These are phyloP conservation scores for Brachyhypopomus occidentalis DNA, from an alignment of 2,113 vertebrate species.

Conservation along the genomic window DNA sequence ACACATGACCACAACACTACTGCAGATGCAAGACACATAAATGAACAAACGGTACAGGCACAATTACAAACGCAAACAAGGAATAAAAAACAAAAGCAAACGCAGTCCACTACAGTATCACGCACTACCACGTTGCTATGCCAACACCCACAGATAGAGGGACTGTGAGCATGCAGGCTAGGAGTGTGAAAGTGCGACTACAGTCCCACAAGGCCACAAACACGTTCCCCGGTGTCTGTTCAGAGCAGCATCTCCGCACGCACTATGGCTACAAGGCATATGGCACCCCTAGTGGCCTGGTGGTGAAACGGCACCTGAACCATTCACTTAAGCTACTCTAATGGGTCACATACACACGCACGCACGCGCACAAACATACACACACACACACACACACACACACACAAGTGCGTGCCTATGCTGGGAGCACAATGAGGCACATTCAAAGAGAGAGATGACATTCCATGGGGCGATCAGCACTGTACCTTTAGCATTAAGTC, in stretches of 20 bases:
- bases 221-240: background rate
- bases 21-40: conserved; percentile 6
- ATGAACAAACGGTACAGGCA: conserved; percentile 6
- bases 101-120: conserved; percentile 11
- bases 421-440: conserved; percentile 34
- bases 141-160: background rate
- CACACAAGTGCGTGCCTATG: conserved; percentile 26
- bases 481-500: conserved; percentile 65
- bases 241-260: background rate
- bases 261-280: background rate
- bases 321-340: background rate
- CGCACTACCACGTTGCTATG: background rate
- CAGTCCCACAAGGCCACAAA: background rate
- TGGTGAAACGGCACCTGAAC: background rate
- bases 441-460: conserved; percentile 67
- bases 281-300: background rate
- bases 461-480: conserved; percentile 64
- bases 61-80: background rate
- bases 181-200: background rate
- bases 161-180: conserved; percentile 12
- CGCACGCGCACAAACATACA: background rate
- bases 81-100: background rate
- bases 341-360: background rate
- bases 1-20: background rate
- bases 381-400: conserved; percentile 12